phyloP scores from a whole-genome alignment of 2,113 vertebrate genomes.

The Carassius gibelio region DNA sequence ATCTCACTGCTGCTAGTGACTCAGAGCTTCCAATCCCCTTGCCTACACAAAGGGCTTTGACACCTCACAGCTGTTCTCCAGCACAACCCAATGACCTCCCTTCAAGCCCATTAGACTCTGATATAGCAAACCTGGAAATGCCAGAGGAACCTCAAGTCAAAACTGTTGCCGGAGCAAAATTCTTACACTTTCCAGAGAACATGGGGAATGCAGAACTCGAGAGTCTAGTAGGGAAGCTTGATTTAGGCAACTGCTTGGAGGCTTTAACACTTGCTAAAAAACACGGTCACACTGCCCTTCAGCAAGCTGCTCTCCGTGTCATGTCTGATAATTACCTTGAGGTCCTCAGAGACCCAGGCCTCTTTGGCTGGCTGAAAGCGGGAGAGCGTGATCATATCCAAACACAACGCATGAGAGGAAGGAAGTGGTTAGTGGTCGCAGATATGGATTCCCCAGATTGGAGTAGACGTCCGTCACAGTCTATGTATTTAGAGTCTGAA shows the following conservation, averaged over 20 bases:
- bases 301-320: conserved; percentile 79
- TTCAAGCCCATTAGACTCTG: conserved; percentile 25
- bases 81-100: conserved; percentile 10
- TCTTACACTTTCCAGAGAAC: conserved; percentile 64
- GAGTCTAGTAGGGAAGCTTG: conserved; percentile 69
- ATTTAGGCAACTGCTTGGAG: conserved; percentile 88
- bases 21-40: conserved; percentile 71
- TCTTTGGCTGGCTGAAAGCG: conserved; percentile 81
- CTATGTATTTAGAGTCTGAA: conserved; percentile 41
- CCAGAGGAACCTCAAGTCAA: conserved; percentile 48
- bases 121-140: conserved; percentile 34
- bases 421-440: conserved; percentile 75
- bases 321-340: conserved; percentile 92
- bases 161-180: conserved; percentile 62
- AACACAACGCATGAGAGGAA: conserved; percentile 75
- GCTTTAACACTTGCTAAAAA: conserved; percentile 80
- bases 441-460: conserved; percentile 78
- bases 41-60: background rate
- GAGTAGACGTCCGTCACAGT: conserved; percentile 33
- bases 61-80: background rate
- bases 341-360: conserved; percentile 79
- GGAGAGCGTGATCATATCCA: conserved; percentile 83
- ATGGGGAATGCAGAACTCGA: conserved; percentile 62
- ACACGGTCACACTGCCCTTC: conserved; percentile 68
- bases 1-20: conserved; percentile 74